Conservation (phyloP, 1,140 invertebrate species). For the Aphaenogaster rudis region DNA sequence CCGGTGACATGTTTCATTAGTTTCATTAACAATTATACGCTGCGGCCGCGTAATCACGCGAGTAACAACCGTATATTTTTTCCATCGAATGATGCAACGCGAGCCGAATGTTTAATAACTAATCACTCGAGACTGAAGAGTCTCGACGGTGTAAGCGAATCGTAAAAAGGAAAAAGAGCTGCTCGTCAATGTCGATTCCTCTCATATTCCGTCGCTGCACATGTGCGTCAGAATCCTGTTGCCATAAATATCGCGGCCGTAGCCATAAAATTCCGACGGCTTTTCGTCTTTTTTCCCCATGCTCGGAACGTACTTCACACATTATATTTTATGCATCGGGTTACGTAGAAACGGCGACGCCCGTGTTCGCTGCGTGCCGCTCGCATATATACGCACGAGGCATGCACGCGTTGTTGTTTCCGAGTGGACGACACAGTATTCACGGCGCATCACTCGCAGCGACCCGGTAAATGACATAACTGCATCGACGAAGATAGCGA, state of each 20-base stretch:
- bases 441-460: conserved; percentile 34
- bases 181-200: conserved; percentile 25
- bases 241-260: conserved; percentile 50
- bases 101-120: conserved; percentile 11
- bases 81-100: neutral
- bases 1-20: neutral
- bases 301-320: conserved; percentile 37
- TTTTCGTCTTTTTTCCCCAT: conserved; percentile 26
- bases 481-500: conserved; percentile 27
- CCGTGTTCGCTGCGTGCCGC: conserved; percentile 3
- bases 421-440: conserved; percentile 60
- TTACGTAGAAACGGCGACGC: conserved; percentile 26
- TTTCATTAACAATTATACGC: neutral
- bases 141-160: neutral
- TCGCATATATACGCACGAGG: neutral
- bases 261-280: conserved; percentile 55
- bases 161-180: conserved; percentile 13
- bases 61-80: neutral
- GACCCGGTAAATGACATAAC: conserved; percentile 25
- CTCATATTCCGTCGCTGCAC: neutral
- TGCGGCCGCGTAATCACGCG: neutral
- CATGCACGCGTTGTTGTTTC: neutral
- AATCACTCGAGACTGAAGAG: neutral
- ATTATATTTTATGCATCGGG: conserved; percentile 61
- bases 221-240: neutral